A percentile compares a stretch with the other conserved stretches of the same genome.
These are phyloP conservation scores for Amblyjoppa proteus DNA, from an alignment of 2,888 invertebrate genomes.

Conservation along the genomic window DNA sequence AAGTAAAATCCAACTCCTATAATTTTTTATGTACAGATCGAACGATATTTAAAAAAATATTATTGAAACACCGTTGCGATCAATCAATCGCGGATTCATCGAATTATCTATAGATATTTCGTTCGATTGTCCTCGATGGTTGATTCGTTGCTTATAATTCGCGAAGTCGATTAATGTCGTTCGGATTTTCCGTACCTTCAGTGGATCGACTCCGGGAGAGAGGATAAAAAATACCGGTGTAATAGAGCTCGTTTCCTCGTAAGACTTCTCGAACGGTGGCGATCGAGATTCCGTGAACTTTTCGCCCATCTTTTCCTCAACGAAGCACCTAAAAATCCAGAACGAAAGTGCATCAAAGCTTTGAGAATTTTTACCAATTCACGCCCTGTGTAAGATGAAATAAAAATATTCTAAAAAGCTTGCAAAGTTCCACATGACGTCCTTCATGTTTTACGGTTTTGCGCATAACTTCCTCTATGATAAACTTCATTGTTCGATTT, in stretches of 20 bases:
- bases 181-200: slow-evolving; percentile 87
- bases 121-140: background rate
- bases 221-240: slow-evolving; percentile 97
- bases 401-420: too few species aligned
- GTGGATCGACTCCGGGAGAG: slow-evolving; percentile 97
- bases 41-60: background rate
- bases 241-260: slow-evolving; percentile 92
- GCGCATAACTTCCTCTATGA: too few species aligned
- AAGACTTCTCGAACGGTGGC: slow-evolving; percentile 94
- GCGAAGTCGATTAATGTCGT: background rate
- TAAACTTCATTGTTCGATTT: too few species aligned
- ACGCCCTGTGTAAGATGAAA: too few species aligned
- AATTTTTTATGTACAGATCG: background rate
- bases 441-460: too few species aligned
- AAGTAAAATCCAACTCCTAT: background rate
- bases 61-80: background rate
- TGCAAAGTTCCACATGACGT: too few species aligned
- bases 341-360: slow-evolving; percentile 19
- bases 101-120: background rate
- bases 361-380: background rate
- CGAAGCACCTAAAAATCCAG: slow-evolving; percentile 88
- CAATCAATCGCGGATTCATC: background rate
- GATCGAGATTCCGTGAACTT: slow-evolving; percentile 93
- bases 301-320: slow-evolving; percentile 94
- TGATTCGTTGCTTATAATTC: background rate